A percentile compares a stretch with the other conserved stretches of the same genome.
phyloP scores from a whole-genome alignment of 2,113 vertebrate species.

The Coracopsis vasa region DNA sequence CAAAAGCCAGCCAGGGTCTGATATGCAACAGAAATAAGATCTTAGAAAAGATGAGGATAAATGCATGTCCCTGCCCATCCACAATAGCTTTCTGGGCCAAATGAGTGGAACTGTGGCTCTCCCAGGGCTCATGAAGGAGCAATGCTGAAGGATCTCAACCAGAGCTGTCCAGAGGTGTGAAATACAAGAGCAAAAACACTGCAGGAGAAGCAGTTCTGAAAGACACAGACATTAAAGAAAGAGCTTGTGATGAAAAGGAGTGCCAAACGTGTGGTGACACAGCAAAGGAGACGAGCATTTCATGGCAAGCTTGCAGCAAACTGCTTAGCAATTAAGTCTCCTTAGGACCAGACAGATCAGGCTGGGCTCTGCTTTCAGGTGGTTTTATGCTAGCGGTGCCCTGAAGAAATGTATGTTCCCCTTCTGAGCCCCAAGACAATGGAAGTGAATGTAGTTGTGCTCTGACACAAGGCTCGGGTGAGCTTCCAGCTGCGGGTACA shows the following conservation, averaged over 20 bases:
- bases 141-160: neutral
- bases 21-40: neutral
- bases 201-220: neutral
- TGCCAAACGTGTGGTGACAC: neutral
- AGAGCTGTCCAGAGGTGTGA: neutral
- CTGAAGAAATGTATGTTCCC: neutral
- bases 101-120: neutral
- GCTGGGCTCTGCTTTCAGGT: neutral
- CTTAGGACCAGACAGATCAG: neutral
- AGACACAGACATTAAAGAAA: neutral
- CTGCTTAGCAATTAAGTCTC: neutral
- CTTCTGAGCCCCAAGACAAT: rapidly evolving
- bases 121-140: neutral
- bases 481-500: rapidly evolving
- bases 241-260: neutral
- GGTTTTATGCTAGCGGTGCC: neutral
- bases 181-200: neutral
- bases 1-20: neutral
- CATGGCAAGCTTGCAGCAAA: neutral
- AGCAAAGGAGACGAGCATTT: neutral
- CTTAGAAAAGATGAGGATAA: neutral
- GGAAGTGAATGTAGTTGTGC: neutral
- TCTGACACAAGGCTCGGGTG: rapidly evolving
- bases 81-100: neutral
- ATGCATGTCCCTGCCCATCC: neutral